A percentile compares a stretch with the other conserved stretches of the same genome.
phyloP scores from a whole-genome alignment of 2,113 vertebrate genomes.

The Barnardius zonarius region DNA sequence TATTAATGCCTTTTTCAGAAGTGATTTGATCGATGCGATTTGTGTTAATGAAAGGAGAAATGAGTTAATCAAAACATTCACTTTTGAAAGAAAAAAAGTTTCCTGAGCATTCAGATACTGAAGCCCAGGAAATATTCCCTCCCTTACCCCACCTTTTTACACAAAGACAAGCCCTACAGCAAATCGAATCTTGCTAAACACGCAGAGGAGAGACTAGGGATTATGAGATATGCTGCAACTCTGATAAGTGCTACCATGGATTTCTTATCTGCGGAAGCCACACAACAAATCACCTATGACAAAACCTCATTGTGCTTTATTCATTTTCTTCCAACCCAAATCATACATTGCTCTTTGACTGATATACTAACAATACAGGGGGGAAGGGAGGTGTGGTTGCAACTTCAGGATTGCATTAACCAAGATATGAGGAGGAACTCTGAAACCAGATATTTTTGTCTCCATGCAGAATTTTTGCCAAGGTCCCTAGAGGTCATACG shows the following conservation, averaged over 20 bases:
- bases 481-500: slow-evolving; percentile 9
- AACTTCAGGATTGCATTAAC: neutral
- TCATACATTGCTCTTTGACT: neutral
- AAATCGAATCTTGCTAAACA: neutral
- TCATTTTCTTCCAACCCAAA: neutral
- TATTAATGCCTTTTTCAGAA: neutral
- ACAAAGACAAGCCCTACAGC: neutral
- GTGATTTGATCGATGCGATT: neutral
- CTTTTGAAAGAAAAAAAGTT: neutral
- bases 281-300: neutral
- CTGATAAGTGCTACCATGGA: neutral
- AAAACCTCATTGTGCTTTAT: neutral
- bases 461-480: neutral
- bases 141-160: neutral
- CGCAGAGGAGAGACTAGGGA: neutral
- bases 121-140: neutral
- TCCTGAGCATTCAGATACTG: neutral
- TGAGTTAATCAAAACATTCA: slow-evolving; percentile 13
- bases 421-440: neutral
- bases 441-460: neutral
- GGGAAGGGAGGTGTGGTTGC: neutral
- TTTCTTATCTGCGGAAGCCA: neutral
- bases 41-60: neutral
- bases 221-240: neutral
- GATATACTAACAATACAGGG: neutral